Evolutionary conservation across 2,797 vertebrate genomes (phyloP).

Genomic region (Rhinatrema bivittatum): DNA sequence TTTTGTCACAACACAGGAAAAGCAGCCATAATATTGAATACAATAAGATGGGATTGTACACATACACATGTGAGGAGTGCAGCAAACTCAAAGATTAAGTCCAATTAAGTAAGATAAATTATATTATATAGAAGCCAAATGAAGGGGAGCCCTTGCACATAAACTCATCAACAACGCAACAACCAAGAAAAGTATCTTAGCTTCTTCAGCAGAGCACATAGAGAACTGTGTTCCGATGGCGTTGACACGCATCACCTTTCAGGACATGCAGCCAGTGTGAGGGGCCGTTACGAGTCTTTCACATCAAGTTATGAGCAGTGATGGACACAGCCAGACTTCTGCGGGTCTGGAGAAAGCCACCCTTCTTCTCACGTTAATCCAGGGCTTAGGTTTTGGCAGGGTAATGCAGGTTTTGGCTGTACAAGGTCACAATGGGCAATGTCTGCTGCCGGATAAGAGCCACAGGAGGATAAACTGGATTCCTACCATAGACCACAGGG

Average conservation of each 20-base stretch:
- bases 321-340: constrained; percentile 36
- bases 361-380: constrained; percentile 30
- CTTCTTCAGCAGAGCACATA: constrained; percentile 38
- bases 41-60: constrained; percentile 18
- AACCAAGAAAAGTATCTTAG: constrained; percentile 17
- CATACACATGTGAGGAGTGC: constrained; percentile 30
- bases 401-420: constrained; percentile 48
- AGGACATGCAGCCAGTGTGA: constrained; percentile 54
- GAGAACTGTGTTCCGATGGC: constrained; percentile 40
- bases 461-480: constrained; percentile 83
- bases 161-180: constrained; percentile 42
- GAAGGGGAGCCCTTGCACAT: constrained; percentile 59
- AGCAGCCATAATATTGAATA: constrained; percentile 33
- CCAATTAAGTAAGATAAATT: constrained; percentile 36
- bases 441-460: constrained; percentile 73
- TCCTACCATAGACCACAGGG: constrained; percentile 70
- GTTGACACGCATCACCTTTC: constrained; percentile 50
- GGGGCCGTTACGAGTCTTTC: constrained; percentile 42
- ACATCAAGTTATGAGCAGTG: constrained; percentile 29
- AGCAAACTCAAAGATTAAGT: constrained; percentile 33
- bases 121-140: constrained; percentile 23
- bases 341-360: constrained; percentile 42
- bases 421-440: constrained; percentile 65
- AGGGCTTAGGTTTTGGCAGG: constrained; percentile 52
- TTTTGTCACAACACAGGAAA: too few relatives aligned